Evolutionary conservation across 2,888 invertebrate genomes (phyloP), one percentile per base, ranked within the genome.

Genomic region (Subacronicta megacephala): DNA sequence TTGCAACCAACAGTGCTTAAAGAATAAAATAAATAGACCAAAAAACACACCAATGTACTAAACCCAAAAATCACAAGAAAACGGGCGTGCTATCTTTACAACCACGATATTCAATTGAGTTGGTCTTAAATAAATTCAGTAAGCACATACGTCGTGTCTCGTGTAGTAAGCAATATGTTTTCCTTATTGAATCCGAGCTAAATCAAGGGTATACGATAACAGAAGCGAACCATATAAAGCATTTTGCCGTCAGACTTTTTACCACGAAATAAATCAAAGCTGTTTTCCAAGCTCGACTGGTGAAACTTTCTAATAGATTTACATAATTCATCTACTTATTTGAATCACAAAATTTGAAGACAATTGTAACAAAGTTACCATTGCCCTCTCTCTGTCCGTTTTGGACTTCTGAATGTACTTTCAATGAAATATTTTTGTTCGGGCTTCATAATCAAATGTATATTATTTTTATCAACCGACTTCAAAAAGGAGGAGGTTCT

Each of bases 161-260:
- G n/a, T n/a, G n/a, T 44, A 23, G 46, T 57, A 46, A 51, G 49
- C 51, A 57, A 72, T 66, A 57, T n/a, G n/a, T 54, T 62, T 29
- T 15, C 29, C n/a, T 53, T 45, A 59, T 54, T 54, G n/a, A n/a
- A n/a, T 16, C 16, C 9, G 7, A n/a, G 40, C 33, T 31, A 56
- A 69, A 54, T 61, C 50, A 54, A 38, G 38, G 35, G 17, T 35
- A 12, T 35, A 49, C 36, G n/a, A 16, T 66, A 46, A 52, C 42
- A 50, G 12, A 9, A 50, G 51, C 17, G 40, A 20, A 35, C 7
- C 9, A 37, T 38, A 58, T 67, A 52, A 61, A 54, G 51, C 29
- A 44, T 54, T 55, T 18, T 38, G 6, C 10, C n/a, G 9, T 7
- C 37, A 60, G 20, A 53, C n/a, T 31, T 23, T 33, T 20, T 18